Conservation (phyloP, 2,797 vertebrate species). For the Etheostoma perlongum region DNA sequence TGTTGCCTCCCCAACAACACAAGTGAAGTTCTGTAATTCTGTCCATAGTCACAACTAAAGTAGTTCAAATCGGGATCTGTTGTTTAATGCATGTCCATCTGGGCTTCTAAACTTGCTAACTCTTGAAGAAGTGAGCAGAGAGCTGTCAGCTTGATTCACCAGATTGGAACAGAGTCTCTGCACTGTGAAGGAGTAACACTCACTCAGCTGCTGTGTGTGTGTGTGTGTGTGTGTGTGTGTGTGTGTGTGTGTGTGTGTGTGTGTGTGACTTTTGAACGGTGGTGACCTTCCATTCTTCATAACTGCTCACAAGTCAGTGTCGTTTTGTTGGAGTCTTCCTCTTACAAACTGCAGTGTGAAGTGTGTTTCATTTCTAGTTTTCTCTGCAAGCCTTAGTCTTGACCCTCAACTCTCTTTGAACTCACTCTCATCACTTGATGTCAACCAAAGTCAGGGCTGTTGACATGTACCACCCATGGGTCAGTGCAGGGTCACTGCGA, state of each 20-base stretch:
- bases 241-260: too few species aligned
- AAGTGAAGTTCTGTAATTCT: background rate
- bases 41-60: background rate
- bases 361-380: background rate
- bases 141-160: conserved; percentile 10
- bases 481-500: too few species aligned
- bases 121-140: conserved; percentile 22
- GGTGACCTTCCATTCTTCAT: background rate
- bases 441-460: conserved; percentile 10
- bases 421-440: background rate
- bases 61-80: background rate
- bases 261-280: background rate
- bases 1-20: background rate
- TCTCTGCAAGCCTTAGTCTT: background rate
- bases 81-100: conserved; percentile 39
- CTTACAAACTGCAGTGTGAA: background rate
- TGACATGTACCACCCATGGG: conserved; percentile 29
- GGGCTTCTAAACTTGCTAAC: background rate
- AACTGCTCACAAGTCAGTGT: background rate
- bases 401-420: background rate
- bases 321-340: background rate
- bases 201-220: conserved; percentile 7
- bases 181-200: conserved; percentile 6
- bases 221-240: too few species aligned
- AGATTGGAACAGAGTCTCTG: background rate